Base-by-base conservation (phyloP, 2,113 vertebrate species). In the Daboia siamensis region DNA sequence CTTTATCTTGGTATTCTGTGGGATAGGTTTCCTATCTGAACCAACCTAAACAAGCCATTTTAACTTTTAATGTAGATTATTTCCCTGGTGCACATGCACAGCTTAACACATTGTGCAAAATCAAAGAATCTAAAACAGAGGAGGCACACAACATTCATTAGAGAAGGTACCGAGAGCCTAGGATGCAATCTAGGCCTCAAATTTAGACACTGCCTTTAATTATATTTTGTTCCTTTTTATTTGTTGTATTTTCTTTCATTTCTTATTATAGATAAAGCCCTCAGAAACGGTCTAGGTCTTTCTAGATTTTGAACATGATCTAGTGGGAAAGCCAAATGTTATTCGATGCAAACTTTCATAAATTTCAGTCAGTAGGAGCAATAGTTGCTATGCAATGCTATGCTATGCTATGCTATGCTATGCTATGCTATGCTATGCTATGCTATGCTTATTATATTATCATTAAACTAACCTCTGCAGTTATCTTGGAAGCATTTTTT, bases 1-100 rank as follows among this genome's bases (percentile, higher is more conserved):
- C 64, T 94, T 93, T 93, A 17, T 44, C 86, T 92, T 94, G 95
- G 93, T 0, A 26, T 92, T 93, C 94, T 20, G 64, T 69, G 64
- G 11, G 64, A n/a, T n/a, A n/a, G 29, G 64, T 69, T 69, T 69
- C 12, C 29, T 69, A 69, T 13, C 61, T n/a, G 61, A 69, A 69
- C 61, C 61, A 59, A 59, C 11, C 8, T 0, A 61, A 61, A 61
- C 26, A 64, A 29, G 1, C 26, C 26, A 29, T 64, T 69, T 29
- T 69, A 69, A n/a, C n/a, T 69, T n/a, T 69, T 13, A n/a, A 15
- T n/a, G 29, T n/a, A n/a, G 2, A n/a, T 69, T 69, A 69, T n/a
- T 69, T n/a, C 61, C 29, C 4, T 69, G 29, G 1, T 69, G 12
- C 11, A 69, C 61, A 69, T 69, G 29, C 26, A 69, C 29, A n/a